phyloP scores from a whole-genome alignment of 2,113 vertebrate species.

The Psammodynastes pulverulentus region DNA sequence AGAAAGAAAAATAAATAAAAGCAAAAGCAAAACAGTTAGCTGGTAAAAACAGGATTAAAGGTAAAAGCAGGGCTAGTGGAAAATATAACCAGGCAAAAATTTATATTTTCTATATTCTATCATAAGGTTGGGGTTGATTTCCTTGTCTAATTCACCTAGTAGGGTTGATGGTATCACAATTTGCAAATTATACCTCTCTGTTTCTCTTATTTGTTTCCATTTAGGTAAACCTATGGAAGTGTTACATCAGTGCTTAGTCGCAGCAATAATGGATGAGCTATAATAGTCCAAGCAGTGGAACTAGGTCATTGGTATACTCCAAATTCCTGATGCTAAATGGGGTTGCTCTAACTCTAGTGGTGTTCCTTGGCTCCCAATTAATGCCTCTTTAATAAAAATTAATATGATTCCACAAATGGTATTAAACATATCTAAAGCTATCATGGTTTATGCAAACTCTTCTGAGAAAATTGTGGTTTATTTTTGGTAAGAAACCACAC shows the following conservation, averaged over 20 bases:
- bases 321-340: not conserved
- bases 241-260: not conserved
- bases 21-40: not conserved
- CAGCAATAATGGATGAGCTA: not conserved
- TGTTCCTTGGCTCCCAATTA: not conserved
- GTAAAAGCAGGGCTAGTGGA: not conserved
- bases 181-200: not conserved
- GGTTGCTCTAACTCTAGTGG: not conserved
- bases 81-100: not conserved
- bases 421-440: not conserved
- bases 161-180: not conserved
- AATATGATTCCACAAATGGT: not conserved
- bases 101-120: not conserved
- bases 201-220: not conserved
- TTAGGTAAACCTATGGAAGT: not conserved
- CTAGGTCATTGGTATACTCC: not conserved
- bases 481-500: not conserved
- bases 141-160: not conserved
- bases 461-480: not conserved
- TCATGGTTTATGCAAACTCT: not conserved
- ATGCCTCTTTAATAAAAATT: not conserved
- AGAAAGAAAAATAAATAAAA: not conserved
- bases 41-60: not conserved
- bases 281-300: not conserved
- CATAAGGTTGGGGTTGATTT: not conserved